Base-by-base conservation (phyloP, 2,797 vertebrate species). In the Austrolebias charrua region DNA sequence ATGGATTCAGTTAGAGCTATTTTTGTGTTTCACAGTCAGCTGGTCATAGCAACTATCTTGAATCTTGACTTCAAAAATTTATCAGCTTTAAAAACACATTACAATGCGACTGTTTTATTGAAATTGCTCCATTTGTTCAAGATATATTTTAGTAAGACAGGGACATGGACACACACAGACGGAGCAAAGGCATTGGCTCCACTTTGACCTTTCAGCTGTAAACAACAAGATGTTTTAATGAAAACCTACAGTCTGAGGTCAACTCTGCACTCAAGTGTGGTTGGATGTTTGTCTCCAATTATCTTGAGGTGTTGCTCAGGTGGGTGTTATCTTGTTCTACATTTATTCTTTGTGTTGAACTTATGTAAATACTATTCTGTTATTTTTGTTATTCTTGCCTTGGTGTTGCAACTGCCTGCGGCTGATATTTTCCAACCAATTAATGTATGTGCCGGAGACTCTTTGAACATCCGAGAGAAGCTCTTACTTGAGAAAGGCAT, bases 401-500 rank as follows among this genome's bases (percentile, higher is more conserved):
- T 54, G 31, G 61, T 58, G 55, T 64, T 57, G 43, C 57, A 60
- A 54, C 6, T 70, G 69, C 55, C 45, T 28, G 8, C 6, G 44
- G 75, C 45, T 75, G 6, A 16, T 58, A 46, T 75, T 78, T 69
- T 67, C 40, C 28, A 69, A 49, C 38, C 55, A 78, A 46, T 79
- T 66, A 57, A 49, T 50, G 40, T 31, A 67, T 57, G 51, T 73
- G 55, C 57, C 74, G 71, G 55, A 24, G 50, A 56, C 62, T 71
- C 65, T 58, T 68, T 63, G 52, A 76, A 63, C 66, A 77, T 49
- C 65, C 78, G 69, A 20, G 52, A n/a, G 43, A 73, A 65, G 54
- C 43, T 68, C 51, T 71, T 29, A 53, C 53, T 45, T 66, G 38
- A 63, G 16, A 53, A 56, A 69, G 49, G 52, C 75, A 55, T 75